Base-by-base conservation (phyloP, 2,888 invertebrate genomes). In the Oscheius sp. region DNA sequence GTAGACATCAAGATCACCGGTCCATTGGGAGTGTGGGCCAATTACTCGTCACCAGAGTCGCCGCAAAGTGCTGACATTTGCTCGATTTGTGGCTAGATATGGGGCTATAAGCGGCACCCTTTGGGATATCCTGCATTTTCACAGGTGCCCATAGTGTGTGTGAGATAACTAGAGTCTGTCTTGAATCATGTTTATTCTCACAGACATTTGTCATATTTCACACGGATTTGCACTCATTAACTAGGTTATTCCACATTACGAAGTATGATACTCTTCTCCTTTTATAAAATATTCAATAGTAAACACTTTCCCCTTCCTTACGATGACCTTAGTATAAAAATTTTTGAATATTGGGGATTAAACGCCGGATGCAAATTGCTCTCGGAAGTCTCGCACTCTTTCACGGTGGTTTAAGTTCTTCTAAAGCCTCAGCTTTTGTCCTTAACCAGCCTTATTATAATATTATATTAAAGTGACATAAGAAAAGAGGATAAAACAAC, bases 1-100 rank as follows among this genome's bases (percentile, higher is more conserved):
- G 27, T 58, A 63, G 16, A 66, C 52, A 49, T 52, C 49, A 52
- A 61, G 23, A 41, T 27, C 35, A 35, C 35, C 3, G 27, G 66
- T 52, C 66, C 66, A 29, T 52, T 52, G 66, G 66, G 66, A 66
- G 49, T 35, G 63, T 45, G 21, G 29, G n/a, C 21, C 66, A 66
- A 66, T 66, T 66, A 66, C 69, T 69, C 69, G 69, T 69, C 69
- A 69, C 56, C 56, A 41, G 55, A 53, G 56, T 69, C 55, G 55
- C 69, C 69, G 56, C 69, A 27, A 69, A 69, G 69, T 69, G 69
- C 69, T 69, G 69, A 69, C 69, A 69, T 69, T 55, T 69, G 55
- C 69, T 66, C 69, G 69, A 69, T 69, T 53, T 55, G 55, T 55
- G 55, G 41, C 55, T 41, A 55, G 69, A 69, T 69, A 69, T 69